Percentiles rank a stretch among this genome's conserved stretches.
phyloP scores from a whole-genome alignment of 1,140 invertebrate genomes.

The Drosophila miranda region DNA sequence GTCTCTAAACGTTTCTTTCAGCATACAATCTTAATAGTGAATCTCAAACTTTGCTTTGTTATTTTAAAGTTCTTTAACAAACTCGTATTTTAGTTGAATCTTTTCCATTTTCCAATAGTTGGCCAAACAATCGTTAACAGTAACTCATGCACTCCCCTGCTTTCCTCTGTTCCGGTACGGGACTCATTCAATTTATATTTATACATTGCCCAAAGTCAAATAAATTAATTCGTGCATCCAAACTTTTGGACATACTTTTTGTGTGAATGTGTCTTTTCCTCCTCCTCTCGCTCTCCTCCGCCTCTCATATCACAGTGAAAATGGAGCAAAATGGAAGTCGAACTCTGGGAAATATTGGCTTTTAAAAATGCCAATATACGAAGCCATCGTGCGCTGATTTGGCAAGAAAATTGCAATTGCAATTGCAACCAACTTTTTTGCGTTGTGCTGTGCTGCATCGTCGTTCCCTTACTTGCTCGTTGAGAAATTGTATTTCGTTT shows the following conservation, averaged over 20 bases:
- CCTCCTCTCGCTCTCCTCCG: background rate
- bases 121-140: constrained; percentile 7
- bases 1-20: too few relatives aligned
- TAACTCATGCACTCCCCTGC: constrained; percentile 2
- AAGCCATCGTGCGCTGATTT: constrained; percentile 48
- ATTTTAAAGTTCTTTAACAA: too few relatives aligned
- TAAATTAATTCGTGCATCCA: constrained; percentile 53
- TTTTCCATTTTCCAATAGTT: background rate
- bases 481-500: constrained; percentile 81
- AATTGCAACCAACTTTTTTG: constrained; percentile 62
- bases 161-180: constrained; percentile 9
- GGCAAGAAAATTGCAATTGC: constrained; percentile 74
- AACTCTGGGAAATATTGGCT: constrained; percentile 63
- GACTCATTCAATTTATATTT: constrained; percentile 56
- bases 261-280: constrained; percentile 4
- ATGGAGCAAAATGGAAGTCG: constrained; percentile 24
- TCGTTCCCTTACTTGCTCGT: constrained; percentile 19
- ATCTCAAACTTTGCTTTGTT: too few relatives aligned
- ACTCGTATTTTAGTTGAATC: too few relatives aligned
- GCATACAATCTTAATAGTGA: too few relatives aligned
- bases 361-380: constrained; percentile 78
- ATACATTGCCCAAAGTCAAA: constrained; percentile 53
- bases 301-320: background rate
- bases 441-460: constrained; percentile 10
- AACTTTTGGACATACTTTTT: constrained; percentile 43